Evolutionary conservation across 2,113 vertebrate species (phyloP), one percentile per base, ranked within the genome.

Genomic region (Zosterops lateralis): DNA sequence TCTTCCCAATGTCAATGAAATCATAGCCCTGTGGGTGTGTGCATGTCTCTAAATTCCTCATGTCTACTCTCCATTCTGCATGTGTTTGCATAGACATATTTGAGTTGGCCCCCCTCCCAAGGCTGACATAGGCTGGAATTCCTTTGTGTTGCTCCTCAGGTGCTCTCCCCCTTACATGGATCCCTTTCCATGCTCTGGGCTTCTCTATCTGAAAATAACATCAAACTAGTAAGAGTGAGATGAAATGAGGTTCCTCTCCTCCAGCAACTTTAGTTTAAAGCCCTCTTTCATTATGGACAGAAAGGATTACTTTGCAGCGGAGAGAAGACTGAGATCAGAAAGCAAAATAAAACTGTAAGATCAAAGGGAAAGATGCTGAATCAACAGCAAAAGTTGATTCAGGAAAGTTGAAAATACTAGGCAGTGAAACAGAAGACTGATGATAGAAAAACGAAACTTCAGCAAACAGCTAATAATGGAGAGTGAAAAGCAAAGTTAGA

Each of bases 251-350:
- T 47, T 40, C 20, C 20, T 6, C 16, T 54, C 11, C 70, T 60
- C 6, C 29, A 60, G 62, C 6, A 82, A 40, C 11, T 61, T 68
- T 47, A 31, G 9, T 67, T 82, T 61, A 54, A 68, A 61, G 2
- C 29, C 17, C 4, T 58, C 18, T 68, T 75, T 75, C 25, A 11
- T 54, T 75, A 44, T 40, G 9, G 67, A 67, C 84, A 74, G 71
- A 67, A 90, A 93, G 28, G 29, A 67, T 67, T 75, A 92, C n/a
- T 66, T 95, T 83, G 57, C 58, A 79, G 47, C 57, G 58, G 44
- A 85, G 64, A 92, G 29, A 91, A 70, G 57, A 40, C 44, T 21
- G 67, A 92, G 50, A 95, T 93, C 34, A 85, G 85, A 83, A 94
- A 77, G 54, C n/a, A 77, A 84, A 92, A 75, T 32, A 72, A 80